Evolutionary conservation across 2,797 vertebrate genomes (phyloP).

Genomic region (Chanos chanos): DNA sequence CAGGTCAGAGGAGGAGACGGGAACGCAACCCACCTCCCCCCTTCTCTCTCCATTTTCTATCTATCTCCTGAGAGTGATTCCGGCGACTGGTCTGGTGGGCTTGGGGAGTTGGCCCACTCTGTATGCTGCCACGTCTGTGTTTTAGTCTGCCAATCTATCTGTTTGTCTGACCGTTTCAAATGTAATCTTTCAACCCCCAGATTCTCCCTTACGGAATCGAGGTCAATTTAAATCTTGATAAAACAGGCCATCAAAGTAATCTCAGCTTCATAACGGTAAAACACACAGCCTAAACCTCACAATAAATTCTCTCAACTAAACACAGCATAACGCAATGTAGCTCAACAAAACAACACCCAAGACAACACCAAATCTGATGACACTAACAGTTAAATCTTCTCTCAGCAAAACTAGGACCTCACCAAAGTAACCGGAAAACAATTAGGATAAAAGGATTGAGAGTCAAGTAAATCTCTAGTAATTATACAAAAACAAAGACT

Average conservation of each 20-base stretch:
- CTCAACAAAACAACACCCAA: too few species aligned
- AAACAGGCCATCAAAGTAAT: too few species aligned
- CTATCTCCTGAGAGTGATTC: background rate
- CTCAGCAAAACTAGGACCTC: conserved; percentile 38
- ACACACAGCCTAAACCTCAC: too few species aligned
- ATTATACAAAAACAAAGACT: conserved; percentile 37
- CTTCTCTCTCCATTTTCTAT: conserved; percentile 20
- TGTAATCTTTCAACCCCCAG: too few species aligned
- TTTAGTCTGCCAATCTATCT: background rate
- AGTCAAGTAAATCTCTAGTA: conserved; percentile 49
- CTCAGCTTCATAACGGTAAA: too few species aligned
- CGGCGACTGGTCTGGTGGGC: background rate
- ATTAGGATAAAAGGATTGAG: too few species aligned
- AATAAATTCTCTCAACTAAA: too few species aligned
- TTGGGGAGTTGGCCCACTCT: conserved; percentile 5
- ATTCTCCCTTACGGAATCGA: too few species aligned
- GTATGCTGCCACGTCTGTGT: background rate
- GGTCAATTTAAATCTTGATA: too few species aligned
- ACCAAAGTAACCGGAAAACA: conserved; percentile 37
- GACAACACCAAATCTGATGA: too few species aligned
- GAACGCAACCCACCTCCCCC: background rate
- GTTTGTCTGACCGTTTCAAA: too few species aligned
- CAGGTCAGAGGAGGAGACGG: conserved; percentile 47
- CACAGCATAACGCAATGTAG: too few species aligned
- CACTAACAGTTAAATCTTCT: background rate